A percentile compares a stretch with the other conserved stretches of the same genome.
Conservation (phyloP, 2,113 vertebrate genomes). For the Psilopogon haemacephalus region DNA sequence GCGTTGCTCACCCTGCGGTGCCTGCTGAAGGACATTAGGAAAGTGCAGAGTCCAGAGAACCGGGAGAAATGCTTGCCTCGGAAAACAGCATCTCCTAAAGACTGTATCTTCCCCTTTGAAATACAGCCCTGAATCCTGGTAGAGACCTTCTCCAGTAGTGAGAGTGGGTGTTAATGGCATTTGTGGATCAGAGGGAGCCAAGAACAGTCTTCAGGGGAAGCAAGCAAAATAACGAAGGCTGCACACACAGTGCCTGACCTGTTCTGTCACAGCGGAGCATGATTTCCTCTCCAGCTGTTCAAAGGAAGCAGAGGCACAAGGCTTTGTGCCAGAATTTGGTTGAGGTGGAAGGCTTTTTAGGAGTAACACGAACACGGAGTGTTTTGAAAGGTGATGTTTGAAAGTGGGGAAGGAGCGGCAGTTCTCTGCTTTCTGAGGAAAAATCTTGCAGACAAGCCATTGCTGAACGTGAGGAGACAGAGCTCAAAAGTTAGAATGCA, state of each 20-base stretch:
- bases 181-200: background rate
- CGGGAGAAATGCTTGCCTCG: background rate
- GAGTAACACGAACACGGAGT: background rate
- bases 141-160: background rate
- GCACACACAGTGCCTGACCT: background rate
- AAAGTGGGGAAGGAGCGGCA: background rate
- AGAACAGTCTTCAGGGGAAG: background rate
- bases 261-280: background rate
- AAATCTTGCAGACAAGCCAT: background rate
- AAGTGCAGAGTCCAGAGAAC: background rate
- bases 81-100: background rate
- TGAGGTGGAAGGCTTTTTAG: background rate
- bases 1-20: background rate
- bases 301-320: background rate
- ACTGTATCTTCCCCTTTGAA: background rate
- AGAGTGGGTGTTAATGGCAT: background rate
- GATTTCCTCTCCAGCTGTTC: constrained; percentile 7
- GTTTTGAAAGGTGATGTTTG: background rate
- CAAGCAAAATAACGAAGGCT: background rate
- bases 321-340: background rate
- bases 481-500: background rate
- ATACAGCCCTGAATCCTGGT: background rate
- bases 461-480: rapidly evolving
- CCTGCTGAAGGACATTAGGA: background rate
- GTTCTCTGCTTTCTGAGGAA: background rate